Conservation (phyloP, 1,140 invertebrate species). For the Monomorium pharaonis region DNA sequence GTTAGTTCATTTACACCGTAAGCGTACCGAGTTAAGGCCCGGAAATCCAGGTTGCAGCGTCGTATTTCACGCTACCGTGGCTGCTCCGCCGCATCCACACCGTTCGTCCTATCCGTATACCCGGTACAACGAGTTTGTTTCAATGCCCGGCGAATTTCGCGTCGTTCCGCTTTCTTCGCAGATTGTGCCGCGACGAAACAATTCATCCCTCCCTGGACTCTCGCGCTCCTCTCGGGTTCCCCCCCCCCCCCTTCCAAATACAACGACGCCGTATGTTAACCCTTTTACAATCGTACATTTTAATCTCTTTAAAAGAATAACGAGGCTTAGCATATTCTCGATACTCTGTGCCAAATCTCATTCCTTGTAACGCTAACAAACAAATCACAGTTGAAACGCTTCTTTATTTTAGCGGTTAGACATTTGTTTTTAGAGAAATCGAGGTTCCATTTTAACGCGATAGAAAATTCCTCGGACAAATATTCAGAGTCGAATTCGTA, state of each 20-base stretch:
- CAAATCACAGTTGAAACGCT: not conserved
- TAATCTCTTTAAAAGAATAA: not conserved
- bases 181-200: constrained; percentile 32
- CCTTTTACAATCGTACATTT: too few relatives aligned
- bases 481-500: not conserved
- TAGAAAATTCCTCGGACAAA: not conserved
- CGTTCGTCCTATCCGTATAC: constrained; percentile 27
- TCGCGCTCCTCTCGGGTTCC: not conserved
- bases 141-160: constrained; percentile 46
- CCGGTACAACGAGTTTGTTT: constrained; percentile 34
- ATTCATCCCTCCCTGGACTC: not conserved
- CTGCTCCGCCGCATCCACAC: constrained; percentile 36
- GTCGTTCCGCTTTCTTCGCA: constrained; percentile 51
- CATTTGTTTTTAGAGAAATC: not conserved
- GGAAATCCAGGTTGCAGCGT: constrained; percentile 58
- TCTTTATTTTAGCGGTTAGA: not conserved
- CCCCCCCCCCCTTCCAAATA: not conserved
- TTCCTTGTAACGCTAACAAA: not conserved
- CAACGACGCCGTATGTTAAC: too few relatives aligned
- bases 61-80: constrained; percentile 56
- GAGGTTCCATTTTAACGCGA: not conserved
- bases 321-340: not conserved
- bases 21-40: constrained; percentile 55
- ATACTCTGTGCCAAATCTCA: not conserved
- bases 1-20: constrained; percentile 57